phyloP scores from a whole-genome alignment of 2,888 invertebrate genomes.

The Oegoconia quadripuncta region DNA sequence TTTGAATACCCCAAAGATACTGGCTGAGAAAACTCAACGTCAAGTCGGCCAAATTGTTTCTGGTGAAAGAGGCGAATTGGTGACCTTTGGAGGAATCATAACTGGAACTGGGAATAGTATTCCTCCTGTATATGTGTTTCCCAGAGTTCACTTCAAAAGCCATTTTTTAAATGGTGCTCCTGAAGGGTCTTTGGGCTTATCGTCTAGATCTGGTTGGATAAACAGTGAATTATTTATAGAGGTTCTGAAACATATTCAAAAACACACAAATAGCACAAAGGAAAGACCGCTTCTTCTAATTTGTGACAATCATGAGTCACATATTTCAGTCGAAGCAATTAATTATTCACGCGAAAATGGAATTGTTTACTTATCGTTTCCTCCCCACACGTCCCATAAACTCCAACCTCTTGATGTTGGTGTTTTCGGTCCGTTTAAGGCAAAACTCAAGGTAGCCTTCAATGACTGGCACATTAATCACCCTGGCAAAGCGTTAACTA shows the following conservation, averaged over 20 bases:
- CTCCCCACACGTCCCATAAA: slow-evolving; percentile 36
- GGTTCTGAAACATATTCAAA: too few species aligned
- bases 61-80: slow-evolving; percentile 38
- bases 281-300: slow-evolving; percentile 19
- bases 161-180: slow-evolving; percentile 25
- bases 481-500: too few species aligned
- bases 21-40: slow-evolving; percentile 4
- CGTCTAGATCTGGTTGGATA: slow-evolving; percentile 24
- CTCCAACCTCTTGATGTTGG: too few species aligned
- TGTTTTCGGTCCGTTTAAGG: too few species aligned
- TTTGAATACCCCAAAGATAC: slow-evolving; percentile 1
- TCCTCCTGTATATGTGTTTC: slow-evolving; percentile 35
- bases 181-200: slow-evolving; percentile 18
- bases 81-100: slow-evolving; percentile 41
- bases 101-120: slow-evolving; percentile 32
- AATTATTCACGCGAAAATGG: slow-evolving; percentile 12
- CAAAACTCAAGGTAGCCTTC: too few species aligned
- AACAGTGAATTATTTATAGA: slow-evolving; percentile 17
- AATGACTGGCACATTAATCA: too few species aligned
- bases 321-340: slow-evolving; percentile 8
- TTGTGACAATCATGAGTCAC: slow-evolving; percentile 20
- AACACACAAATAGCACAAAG: too few species aligned
- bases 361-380: slow-evolving; percentile 14
- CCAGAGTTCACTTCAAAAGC: slow-evolving; percentile 24
- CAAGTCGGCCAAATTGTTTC: slow-evolving; percentile 37